These are phyloP conservation scores for Apotomis turbidana DNA, from an alignment of 2,888 invertebrate species.

Conservation along the genomic window DNA sequence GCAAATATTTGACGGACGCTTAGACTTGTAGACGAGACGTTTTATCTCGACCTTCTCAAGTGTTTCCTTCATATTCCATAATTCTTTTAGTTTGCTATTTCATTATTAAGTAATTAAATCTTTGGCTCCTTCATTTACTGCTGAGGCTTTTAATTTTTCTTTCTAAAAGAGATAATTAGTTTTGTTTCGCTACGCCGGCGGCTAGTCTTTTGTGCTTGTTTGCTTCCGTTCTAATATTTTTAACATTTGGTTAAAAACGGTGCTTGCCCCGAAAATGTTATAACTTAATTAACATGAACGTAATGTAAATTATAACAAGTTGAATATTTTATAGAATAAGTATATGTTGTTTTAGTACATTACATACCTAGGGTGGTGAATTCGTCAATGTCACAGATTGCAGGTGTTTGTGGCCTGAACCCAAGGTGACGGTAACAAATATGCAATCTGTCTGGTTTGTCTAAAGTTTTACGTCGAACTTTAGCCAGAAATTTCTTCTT, in stretches of 20 bases:
- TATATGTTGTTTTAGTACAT: too few species aligned
- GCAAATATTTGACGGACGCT: background rate
- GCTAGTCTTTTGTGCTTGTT: slow-evolving; percentile 29
- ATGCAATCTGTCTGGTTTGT: too few species aligned
- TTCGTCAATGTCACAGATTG: too few species aligned
- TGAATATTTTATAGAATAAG: too few species aligned
- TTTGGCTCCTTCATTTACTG: slow-evolving; percentile 36
- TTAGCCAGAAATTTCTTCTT: too few species aligned
- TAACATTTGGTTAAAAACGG: slow-evolving; percentile 1
- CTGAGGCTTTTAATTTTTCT: slow-evolving; percentile 33
- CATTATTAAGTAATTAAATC: slow-evolving; percentile 37
- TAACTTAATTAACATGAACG: too few species aligned
- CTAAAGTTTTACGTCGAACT: too few species aligned
- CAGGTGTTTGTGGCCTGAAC: too few species aligned
- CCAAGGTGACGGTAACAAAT: too few species aligned
- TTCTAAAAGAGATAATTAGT: slow-evolving; percentile 39
- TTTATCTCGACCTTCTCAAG: slow-evolving; percentile 6
- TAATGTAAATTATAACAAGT: too few species aligned
- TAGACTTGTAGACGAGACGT: background rate
- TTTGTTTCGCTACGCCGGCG: slow-evolving; percentile 23
- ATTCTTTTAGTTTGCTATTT: slow-evolving; percentile 31
- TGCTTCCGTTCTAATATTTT: slow-evolving; percentile 19
- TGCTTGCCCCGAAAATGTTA: background rate
- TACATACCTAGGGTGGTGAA: too few species aligned
- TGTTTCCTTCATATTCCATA: slow-evolving; percentile 22